These are phyloP conservation scores for Pterostichus niger DNA, from an alignment of 2,888 invertebrate species.

Conservation along the genomic window DNA sequence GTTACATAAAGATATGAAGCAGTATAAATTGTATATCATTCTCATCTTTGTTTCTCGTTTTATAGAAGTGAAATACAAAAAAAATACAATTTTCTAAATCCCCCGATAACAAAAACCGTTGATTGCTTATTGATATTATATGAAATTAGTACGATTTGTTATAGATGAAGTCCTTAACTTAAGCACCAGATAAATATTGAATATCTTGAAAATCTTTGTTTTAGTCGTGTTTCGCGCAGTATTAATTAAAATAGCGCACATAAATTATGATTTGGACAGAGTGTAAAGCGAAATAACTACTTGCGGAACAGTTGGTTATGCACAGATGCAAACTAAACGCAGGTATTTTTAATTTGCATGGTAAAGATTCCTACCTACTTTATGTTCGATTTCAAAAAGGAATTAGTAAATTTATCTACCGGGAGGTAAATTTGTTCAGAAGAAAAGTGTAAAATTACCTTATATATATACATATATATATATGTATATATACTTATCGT, in stretches of 20 bases:
- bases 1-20: too few relatives aligned
- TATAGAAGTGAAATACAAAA: too few relatives aligned
- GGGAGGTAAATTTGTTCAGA: not conserved
- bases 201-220: constrained; percentile 51
- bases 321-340: constrained; percentile 18
- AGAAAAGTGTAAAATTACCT: not conserved
- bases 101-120: too few relatives aligned
- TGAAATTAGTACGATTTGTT: not conserved
- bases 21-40: too few relatives aligned
- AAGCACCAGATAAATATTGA: constrained; percentile 42
- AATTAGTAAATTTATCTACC: too few relatives aligned
- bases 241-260: constrained; percentile 53
- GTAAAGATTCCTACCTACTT: constrained; percentile 35
- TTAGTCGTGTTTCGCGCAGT: constrained; percentile 47
- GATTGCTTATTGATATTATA: not conserved
- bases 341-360: constrained; percentile 40
- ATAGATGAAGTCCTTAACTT: constrained; percentile 12
- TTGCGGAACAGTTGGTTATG: constrained; percentile 49
- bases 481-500: too few relatives aligned
- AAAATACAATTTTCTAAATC: too few relatives aligned
- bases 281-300: constrained; percentile 49
- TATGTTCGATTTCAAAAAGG: constrained; percentile 18
- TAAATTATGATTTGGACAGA: constrained; percentile 50
- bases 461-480: not conserved
- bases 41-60: too few relatives aligned